Percentiles rank a stretch among this genome's conserved stretches.
Conservation (phyloP, 2,888 invertebrate genomes). For the Marronus borbonicus region DNA sequence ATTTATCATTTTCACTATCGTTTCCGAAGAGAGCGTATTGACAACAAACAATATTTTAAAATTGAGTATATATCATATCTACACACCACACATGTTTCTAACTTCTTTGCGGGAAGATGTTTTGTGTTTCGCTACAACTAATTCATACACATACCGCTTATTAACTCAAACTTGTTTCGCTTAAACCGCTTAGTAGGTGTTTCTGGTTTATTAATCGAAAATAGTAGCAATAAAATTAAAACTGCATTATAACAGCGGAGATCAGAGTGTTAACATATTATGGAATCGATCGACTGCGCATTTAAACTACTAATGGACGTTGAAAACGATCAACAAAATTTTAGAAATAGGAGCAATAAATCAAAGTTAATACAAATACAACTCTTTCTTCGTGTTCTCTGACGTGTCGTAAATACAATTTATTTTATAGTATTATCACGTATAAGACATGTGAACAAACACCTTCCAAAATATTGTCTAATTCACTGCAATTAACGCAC, state of each 20-base stretch:
- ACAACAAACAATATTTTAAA: constrained; percentile 37
- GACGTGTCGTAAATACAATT: background rate
- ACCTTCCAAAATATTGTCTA: background rate
- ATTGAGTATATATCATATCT: constrained; percentile 36
- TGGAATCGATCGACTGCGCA: background rate
- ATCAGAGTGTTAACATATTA: background rate
- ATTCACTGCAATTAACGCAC: no score
- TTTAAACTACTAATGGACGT: no score
- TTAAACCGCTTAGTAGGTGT: constrained; percentile 25
- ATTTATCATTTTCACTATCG: constrained; percentile 27
- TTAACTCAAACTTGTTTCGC: constrained; percentile 1
- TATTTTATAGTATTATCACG: constrained; percentile 20
- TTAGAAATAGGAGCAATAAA: background rate
- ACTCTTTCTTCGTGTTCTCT: background rate
- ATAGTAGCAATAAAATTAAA: background rate
- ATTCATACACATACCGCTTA: constrained; percentile 19
- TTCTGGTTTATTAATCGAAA: constrained; percentile 1
- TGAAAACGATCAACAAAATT: no score
- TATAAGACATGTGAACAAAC: constrained; percentile 18
- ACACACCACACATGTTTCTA: constrained; percentile 22
- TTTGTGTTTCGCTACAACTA: constrained; percentile 22
- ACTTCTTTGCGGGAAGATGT: constrained; percentile 39
- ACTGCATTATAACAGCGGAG: background rate
- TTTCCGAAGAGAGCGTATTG: constrained; percentile 38
- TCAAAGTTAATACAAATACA: background rate